Percentiles rank a stretch among this genome's conserved stretches.
Evolutionary conservation across 2,888 invertebrate genomes (phyloP).

Genomic region (Acanthacorydalis orientalis): DNA sequence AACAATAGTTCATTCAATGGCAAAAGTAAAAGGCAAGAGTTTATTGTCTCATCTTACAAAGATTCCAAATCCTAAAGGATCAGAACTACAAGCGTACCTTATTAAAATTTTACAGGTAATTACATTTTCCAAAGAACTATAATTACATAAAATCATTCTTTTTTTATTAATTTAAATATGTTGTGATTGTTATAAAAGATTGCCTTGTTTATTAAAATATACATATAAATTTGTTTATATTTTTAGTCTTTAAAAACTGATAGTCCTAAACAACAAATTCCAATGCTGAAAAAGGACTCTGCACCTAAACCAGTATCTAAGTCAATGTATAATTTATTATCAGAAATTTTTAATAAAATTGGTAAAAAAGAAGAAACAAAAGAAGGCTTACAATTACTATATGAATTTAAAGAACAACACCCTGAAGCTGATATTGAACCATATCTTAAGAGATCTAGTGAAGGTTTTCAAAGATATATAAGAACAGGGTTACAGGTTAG

Average conservation of each 20-base stretch:
- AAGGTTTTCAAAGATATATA: constrained; percentile 76
- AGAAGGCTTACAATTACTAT: constrained; percentile 64
- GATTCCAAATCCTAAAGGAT: constrained; percentile 61
- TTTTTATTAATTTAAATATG: no score
- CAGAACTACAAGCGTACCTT: constrained; percentile 75
- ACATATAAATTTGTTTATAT: background rate
- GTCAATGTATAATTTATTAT: constrained; percentile 68
- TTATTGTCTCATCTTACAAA: constrained; percentile 63
- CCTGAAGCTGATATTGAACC: constrained; percentile 76
- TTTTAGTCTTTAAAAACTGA: constrained; percentile 30
- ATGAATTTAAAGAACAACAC: constrained; percentile 62
- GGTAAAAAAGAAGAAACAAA: constrained; percentile 74
- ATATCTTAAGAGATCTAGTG: constrained; percentile 65
- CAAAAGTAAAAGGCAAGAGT: constrained; percentile 70
- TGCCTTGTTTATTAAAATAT: background rate
- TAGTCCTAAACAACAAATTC: constrained; percentile 25
- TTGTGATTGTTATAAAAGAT: background rate
- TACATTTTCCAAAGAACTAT: no score
- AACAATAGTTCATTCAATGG: constrained; percentile 82
- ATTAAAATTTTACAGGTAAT: constrained; percentile 61
- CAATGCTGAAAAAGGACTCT: constrained; percentile 17
- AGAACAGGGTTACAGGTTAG: constrained; percentile 49
- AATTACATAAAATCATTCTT: no score
- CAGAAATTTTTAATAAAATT: constrained; percentile 80
- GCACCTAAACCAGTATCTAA: constrained; percentile 41